Evolutionary conservation across 2,888 invertebrate genomes (phyloP), one percentile per base, ranked within the genome.

Genomic region (Octodonta nipae): DNA sequence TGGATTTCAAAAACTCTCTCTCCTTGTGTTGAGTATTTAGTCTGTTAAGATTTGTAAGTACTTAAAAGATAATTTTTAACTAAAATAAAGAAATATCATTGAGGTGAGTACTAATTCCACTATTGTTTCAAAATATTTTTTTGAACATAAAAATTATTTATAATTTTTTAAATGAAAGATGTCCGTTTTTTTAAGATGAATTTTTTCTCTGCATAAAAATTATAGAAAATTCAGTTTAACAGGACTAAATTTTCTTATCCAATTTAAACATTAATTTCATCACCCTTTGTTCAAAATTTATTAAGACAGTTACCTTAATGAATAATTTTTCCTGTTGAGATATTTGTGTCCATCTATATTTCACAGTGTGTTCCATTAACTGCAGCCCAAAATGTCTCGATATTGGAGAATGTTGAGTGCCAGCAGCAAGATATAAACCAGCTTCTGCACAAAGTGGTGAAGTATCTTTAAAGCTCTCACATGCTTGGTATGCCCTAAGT

Each of bases 381-480:
- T 92, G 91, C 1, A 93, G 66, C 0, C 92, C 93, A 65, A 91
- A 89, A 56, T 91, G 91, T 34, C 87, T 75, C 0, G 86, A 80
- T 34, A 84, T 74, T 20, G 81, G 73, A 5, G 81, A 79, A 52
- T 78, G 76, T 40, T 81, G 76, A 14, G 68, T 70, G 26, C 75
- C 76, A 44, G 79, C 78, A 26, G 86, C 82, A 43, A 92, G 59
- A 43, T 76, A 73, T 2, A 89, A 63, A 1, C 91, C 91, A 44
- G 83, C 87, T 55, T 86, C 84, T 4, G 87, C 84, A 65, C 89
- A 88, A 42, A 83, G 65, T 6, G 87, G 86, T 0, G 89, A 89
- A 16, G 78, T 80, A 51, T 85, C 85, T 56, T 85, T 85, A 53
- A 86, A 86, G 49, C 71, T 73, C 59, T 86, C 85, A 53, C 84